phyloP scores from a whole-genome alignment of 2,888 invertebrate genomes.

The Beris chalybata region DNA sequence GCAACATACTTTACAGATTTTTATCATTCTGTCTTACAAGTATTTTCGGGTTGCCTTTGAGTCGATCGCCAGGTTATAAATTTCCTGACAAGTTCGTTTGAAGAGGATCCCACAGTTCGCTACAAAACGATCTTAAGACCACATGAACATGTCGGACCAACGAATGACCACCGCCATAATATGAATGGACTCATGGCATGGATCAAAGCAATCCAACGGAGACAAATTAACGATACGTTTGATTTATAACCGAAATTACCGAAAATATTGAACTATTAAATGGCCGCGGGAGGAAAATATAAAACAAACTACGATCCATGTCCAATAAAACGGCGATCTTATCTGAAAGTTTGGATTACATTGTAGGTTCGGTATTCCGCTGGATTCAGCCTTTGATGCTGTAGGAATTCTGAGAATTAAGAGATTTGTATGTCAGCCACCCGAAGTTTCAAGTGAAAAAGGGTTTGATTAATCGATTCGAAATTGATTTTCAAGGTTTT shows the following conservation, averaged over 20 bases:
- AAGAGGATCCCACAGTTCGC: background rate
- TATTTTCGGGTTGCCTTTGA: slow-evolving; percentile 15
- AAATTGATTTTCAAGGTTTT: no score
- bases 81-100: slow-evolving; percentile 20
- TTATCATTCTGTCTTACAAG: slow-evolving; percentile 7
- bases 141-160: no score
- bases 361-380: slow-evolving; percentile 15
- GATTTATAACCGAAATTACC: slow-evolving; percentile 27
- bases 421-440: slow-evolving; percentile 21
- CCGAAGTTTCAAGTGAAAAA: background rate
- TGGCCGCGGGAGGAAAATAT: background rate
- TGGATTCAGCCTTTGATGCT: slow-evolving; percentile 1
- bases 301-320: slow-evolving; percentile 14
- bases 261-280: slow-evolving; percentile 18
- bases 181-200: no score
- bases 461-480: slow-evolving; percentile 21
- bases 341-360: slow-evolving; percentile 7
- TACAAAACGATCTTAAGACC: no score
- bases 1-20: slow-evolving; percentile 8
- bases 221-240: slow-evolving; percentile 29
- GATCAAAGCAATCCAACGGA: background rate
- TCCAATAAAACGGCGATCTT: slow-evolving; percentile 16
- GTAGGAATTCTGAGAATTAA: slow-evolving; percentile 19
- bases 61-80: slow-evolving; percentile 21
- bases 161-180: no score